phyloP scores from a whole-genome alignment of 2,888 invertebrate genomes.

The Blastobasis lacticolella region DNA sequence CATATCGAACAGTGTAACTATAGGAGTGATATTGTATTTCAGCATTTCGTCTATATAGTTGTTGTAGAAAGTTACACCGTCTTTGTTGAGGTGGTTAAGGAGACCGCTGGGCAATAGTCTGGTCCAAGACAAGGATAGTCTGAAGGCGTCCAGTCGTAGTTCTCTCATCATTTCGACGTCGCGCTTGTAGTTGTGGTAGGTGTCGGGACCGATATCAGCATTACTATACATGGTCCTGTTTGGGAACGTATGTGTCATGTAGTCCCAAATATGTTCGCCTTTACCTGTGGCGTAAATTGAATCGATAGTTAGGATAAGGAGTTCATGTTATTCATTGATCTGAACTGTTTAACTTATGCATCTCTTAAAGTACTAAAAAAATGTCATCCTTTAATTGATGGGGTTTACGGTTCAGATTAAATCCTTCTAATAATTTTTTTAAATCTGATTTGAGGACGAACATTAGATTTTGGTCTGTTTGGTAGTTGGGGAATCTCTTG shows the following conservation, averaged over 20 bases:
- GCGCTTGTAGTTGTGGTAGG: slow-evolving; percentile 71
- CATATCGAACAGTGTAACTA: slow-evolving; percentile 69
- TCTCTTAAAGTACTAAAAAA: too few relatives aligned
- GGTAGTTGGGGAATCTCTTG: too few relatives aligned
- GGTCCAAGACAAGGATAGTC: slow-evolving; percentile 76
- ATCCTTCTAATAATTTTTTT: too few relatives aligned
- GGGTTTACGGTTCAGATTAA: too few relatives aligned
- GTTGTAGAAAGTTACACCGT: slow-evolving; percentile 77
- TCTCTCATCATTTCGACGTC: slow-evolving; percentile 53
- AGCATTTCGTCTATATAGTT: slow-evolving; percentile 74
- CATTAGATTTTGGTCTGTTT: too few relatives aligned
- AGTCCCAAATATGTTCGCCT: slow-evolving; percentile 33
- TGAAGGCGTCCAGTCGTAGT: slow-evolving; percentile 54
- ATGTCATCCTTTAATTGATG: too few relatives aligned
- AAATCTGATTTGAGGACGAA: too few relatives aligned
- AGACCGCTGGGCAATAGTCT: slow-evolving; percentile 73
- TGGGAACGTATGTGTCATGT: slow-evolving; percentile 24
- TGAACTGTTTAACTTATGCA: too few relatives aligned
- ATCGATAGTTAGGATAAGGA: too few relatives aligned
- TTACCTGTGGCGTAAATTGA: slow-evolving; percentile 18
- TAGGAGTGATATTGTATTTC: slow-evolving; percentile 72
- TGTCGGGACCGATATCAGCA: slow-evolving; percentile 72
- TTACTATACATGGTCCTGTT: slow-evolving; percentile 28
- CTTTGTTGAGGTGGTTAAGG: slow-evolving; percentile 62
- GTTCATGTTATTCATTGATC: too few relatives aligned